A percentile compares a stretch with the other conserved stretches of the same genome.
These are phyloP conservation scores for Neosilurus mollespiculum DNA, from an alignment of 2,797 vertebrate species.

Conservation along the genomic window DNA sequence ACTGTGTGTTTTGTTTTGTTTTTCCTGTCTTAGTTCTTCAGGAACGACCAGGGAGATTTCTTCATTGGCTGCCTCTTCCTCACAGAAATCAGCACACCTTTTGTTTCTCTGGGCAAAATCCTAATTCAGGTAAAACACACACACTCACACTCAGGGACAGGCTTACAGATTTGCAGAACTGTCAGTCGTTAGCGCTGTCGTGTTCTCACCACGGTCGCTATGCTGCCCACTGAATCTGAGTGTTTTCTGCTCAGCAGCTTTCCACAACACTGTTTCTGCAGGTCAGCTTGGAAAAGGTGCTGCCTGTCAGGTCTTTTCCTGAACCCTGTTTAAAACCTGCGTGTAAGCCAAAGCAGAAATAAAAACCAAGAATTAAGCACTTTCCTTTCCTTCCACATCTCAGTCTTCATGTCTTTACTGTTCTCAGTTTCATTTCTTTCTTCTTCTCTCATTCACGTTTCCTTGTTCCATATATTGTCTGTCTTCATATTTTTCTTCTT, in stretches of 20 bases:
- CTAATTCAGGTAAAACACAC: constrained; percentile 86
- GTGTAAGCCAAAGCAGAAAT: constrained; percentile 15
- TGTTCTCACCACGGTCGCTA: not conserved
- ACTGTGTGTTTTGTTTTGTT: constrained; percentile 17
- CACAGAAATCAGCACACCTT: constrained; percentile 96
- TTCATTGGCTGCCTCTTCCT: constrained; percentile 94
- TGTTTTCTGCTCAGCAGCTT: constrained; percentile 43
- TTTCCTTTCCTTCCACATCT: not conserved
- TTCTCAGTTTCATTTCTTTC: not conserved
- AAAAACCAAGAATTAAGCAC: not conserved
- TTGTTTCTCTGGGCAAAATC: constrained; percentile 93
- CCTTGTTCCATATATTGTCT: not conserved
- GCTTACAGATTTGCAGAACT: constrained; percentile 28
- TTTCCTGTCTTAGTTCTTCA: constrained; percentile 78
- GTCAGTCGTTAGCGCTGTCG: constrained; percentile 18
- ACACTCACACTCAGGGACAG: not conserved
- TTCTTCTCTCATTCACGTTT: not conserved
- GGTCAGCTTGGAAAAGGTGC: constrained; percentile 15
- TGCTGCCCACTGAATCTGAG: not conserved
- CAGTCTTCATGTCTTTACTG: not conserved
- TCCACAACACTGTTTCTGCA: constrained; percentile 34
- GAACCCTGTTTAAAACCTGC: constrained; percentile 14
- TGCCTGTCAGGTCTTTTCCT: constrained; percentile 20
- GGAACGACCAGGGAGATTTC: constrained; percentile 90
- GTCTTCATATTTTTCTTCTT: not conserved